Conservation (phyloP, 2,113 vertebrate genomes). For the Centrocercus urophasianus region DNA sequence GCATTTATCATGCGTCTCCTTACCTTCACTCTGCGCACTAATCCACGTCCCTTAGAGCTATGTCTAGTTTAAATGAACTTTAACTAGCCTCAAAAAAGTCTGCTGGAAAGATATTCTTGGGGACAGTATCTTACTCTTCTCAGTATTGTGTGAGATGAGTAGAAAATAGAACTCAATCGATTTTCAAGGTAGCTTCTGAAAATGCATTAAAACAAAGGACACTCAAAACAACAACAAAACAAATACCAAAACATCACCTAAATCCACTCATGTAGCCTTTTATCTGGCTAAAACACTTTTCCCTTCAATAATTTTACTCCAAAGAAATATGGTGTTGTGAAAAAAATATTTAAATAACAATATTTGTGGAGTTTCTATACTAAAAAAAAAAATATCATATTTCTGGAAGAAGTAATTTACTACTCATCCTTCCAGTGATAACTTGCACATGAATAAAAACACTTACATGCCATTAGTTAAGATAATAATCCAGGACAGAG, state of each 20-base stretch:
- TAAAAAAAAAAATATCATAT: not conserved
- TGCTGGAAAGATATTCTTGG: not conserved
- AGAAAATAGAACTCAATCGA: not conserved
- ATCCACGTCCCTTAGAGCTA: not conserved
- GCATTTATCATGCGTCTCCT: not conserved
- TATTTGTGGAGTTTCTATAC: not conserved
- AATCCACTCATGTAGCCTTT: not conserved
- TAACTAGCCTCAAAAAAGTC: not conserved
- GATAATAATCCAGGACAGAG: not conserved
- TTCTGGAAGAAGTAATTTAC: not conserved
- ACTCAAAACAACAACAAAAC: not conserved
- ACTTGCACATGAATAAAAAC: not conserved
- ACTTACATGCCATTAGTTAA: not conserved
- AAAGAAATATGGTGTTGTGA: not conserved
- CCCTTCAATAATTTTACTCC: not conserved
- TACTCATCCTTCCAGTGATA: not conserved
- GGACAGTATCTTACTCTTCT: not conserved
- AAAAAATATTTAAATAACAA: not conserved
- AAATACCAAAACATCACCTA: not conserved
- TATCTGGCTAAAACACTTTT: not conserved
- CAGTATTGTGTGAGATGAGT: not conserved
- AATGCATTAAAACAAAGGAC: not conserved
- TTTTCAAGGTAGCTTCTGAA: not conserved
- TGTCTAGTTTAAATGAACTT: not conserved
- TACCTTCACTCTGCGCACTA: slow-evolving; percentile 2